These are phyloP conservation scores for Drosophila neocordata DNA, from an alignment of 1,140 invertebrate genomes.

Conservation along the genomic window DNA sequence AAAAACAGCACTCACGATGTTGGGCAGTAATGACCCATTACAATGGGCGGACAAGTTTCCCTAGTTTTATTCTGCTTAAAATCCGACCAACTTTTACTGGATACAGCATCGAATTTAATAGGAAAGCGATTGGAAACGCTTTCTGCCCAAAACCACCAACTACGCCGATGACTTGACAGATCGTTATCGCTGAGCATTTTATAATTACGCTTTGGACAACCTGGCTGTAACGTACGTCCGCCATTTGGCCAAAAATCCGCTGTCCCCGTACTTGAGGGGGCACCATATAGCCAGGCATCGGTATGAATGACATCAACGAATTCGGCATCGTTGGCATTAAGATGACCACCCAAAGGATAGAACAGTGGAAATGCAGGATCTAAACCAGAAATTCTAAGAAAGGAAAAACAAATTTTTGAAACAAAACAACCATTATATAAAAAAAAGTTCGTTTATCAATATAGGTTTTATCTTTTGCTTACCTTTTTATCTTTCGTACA, in stretches of 20 bases:
- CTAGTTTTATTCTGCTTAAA: constrained; percentile 79
- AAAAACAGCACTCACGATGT: constrained; percentile 51
- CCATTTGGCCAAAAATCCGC: constrained; percentile 87
- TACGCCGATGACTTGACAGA: constrained; percentile 87
- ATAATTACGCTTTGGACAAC: constrained; percentile 83
- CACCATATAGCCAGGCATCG: constrained; percentile 85
- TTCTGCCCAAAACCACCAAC: constrained; percentile 86
- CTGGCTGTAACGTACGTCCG: constrained; percentile 85
- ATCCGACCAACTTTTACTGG: constrained; percentile 81
- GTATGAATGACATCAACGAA: constrained; percentile 89
- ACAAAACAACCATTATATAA: neutral
- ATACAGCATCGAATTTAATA: constrained; percentile 83
- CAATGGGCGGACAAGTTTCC: constrained; percentile 41
- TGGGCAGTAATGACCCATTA: constrained; percentile 80
- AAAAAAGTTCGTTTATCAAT: neutral
- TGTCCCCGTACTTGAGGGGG: constrained; percentile 84
- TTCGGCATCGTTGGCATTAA: constrained; percentile 86
- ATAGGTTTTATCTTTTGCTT: too few relatives aligned
- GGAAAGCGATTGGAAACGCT: constrained; percentile 83
- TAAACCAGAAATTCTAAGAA: constrained; percentile 84
- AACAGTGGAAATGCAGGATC: constrained; percentile 86
- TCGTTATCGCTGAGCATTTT: constrained; percentile 81
- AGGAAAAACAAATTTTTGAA: neutral
- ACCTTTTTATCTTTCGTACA: constrained; percentile 75
- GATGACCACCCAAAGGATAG: constrained; percentile 84